Evolutionary conservation across 2,888 invertebrate genomes (phyloP).

Genomic region (Drosophila kuntzei): DNA sequence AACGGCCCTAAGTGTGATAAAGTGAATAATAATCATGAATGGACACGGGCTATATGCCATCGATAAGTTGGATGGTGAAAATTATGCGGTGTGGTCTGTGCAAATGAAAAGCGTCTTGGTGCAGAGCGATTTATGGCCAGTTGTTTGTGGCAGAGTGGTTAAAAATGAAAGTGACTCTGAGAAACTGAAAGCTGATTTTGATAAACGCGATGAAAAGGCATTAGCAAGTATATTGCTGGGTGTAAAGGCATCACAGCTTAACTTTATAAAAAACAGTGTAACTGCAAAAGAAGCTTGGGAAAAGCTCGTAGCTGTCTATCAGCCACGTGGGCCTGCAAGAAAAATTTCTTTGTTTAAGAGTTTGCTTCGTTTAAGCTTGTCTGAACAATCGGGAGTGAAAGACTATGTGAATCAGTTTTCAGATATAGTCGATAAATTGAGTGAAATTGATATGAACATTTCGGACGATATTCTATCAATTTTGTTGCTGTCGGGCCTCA

Average conservation of each 20-base stretch:
- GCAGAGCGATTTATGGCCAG: constrained; percentile 7
- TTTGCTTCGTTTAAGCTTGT: background rate
- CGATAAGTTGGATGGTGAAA: constrained; percentile 16
- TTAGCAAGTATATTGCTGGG: constrained; percentile 1
- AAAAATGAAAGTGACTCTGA: constrained; percentile 2
- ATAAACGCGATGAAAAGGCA: constrained; percentile 9
- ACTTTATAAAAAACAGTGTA: background rate
- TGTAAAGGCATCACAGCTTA: constrained; percentile 1
- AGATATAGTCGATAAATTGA: background rate
- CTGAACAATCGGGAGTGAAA: background rate
- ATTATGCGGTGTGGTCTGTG: constrained; percentile 14
- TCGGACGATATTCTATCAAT: background rate
- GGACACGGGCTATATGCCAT: constrained; percentile 6
- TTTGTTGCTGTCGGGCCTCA: background rate
- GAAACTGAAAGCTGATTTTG: background rate
- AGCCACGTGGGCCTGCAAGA: constrained; percentile 6
- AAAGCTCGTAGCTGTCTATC: background rate
- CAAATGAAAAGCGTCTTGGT: constrained; percentile 17
- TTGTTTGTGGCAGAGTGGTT: constrained; percentile 14
- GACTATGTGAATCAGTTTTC: background rate
- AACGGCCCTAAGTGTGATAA: background rate
- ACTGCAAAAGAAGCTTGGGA: constrained; percentile 1
- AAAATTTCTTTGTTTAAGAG: constrained; percentile 1
- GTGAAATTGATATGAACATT: background rate
- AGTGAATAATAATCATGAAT: constrained; percentile 3